phyloP scores from a whole-genome alignment of 2,888 invertebrate genomes.

The Ectemnius continuus region DNA sequence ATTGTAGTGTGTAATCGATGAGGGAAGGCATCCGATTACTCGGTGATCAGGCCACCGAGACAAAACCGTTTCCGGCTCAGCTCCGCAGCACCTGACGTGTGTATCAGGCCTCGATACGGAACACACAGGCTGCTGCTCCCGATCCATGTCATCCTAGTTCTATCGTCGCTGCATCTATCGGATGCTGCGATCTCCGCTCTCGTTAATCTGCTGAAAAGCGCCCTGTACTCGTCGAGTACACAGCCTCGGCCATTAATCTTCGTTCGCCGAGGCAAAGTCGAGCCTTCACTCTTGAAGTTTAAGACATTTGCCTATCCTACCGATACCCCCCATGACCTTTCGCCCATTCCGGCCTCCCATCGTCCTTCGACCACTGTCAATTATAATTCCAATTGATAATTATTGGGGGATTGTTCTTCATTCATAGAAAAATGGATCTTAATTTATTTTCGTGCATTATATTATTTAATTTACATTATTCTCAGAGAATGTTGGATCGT shows the following conservation, averaged over 20 bases:
- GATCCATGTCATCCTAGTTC: not conserved
- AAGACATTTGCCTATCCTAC: slow-evolving; percentile 35
- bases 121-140: not conserved
- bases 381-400: slow-evolving; percentile 27
- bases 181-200: not conserved
- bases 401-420: no score
- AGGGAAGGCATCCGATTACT: no score
- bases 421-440: no score
- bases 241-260: slow-evolving; percentile 31
- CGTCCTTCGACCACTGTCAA: slow-evolving; percentile 48
- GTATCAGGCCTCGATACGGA: no score
- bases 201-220: slow-evolving; percentile 6
- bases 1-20: no score
- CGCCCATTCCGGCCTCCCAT: slow-evolving; percentile 44
- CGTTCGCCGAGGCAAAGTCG: slow-evolving; percentile 20
- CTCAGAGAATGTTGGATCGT: no score
- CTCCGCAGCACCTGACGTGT: no score
- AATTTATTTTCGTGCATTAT: no score
- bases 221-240: slow-evolving; percentile 8
- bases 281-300: slow-evolving; percentile 33
- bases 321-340: slow-evolving; percentile 44
- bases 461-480: no score
- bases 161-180: slow-evolving; percentile 1
- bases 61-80: no score
- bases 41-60: no score